Evolutionary conservation across 2,888 invertebrate genomes (phyloP), one percentile per base, ranked within the genome.

Genomic region (Gari tellinella): DNA sequence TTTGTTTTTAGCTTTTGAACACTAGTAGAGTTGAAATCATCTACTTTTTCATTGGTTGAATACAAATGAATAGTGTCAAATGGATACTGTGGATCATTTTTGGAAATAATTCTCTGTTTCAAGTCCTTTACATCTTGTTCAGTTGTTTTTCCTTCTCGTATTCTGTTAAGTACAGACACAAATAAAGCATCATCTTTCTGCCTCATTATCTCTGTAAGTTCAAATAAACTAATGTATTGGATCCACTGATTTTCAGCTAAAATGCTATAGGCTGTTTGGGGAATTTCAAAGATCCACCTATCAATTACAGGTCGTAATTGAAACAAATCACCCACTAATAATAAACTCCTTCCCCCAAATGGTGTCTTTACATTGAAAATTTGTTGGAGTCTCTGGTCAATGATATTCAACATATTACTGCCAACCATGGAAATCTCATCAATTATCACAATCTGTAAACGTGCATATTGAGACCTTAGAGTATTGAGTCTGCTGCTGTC

Each of bases 341-440:
- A 31, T 25, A 73, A 14, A 38, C 25, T 53, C 4, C 64, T 37
- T 26, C 72, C 76, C 19, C 67, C 72, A 68, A 76, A 76, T 25
- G 41, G 40, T 48, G 60, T 31, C 21, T n/a, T 55, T 4, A 0
- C 21, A 12, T 49, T 43, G 19, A 19, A 63, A 1, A 76, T 23
- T 8, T 70, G 48, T 31, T 52, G 43, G 4, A 75, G 51, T 31
- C 75, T 23, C 5, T 52, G 49, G 38, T 75, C 14, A 26, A 75
- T 66, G 17, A 66, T 62, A 19, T 37, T 43, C 7, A 75, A 58
- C 57, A 70, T 64, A 14, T 48, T 14, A 48, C 48, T 60, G 4
- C 60, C 49, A 46, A 58, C 37, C 49, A 60, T 49, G 19, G 60
- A 60, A 60, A 48, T n/a, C 19, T 49, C 60, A 37, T 60, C 49